Evolutionary conservation across 2,113 vertebrate genomes (phyloP).

Genomic region (Syrmaticus mikado): DNA sequence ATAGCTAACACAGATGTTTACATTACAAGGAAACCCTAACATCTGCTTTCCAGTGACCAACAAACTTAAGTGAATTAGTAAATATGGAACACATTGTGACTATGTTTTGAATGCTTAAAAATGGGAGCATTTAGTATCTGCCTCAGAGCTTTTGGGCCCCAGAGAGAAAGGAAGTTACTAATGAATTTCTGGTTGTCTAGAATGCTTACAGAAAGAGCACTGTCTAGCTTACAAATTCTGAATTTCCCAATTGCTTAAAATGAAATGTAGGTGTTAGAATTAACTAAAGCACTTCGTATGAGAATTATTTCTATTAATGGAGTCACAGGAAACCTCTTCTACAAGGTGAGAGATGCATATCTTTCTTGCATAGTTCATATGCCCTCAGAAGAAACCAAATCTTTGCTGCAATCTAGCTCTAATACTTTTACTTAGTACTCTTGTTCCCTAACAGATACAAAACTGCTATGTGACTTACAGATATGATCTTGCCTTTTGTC

Average conservation of each 20-base stretch:
- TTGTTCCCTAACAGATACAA: conserved; percentile 13
- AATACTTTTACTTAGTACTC: not conserved
- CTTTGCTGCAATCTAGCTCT: not conserved
- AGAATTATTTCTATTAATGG: not conserved
- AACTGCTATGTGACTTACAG: conserved; percentile 36
- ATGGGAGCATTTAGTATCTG: conserved; percentile 12
- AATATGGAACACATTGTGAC: conserved; percentile 26
- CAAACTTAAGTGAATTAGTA: conserved; percentile 8
- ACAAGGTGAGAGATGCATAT: not conserved
- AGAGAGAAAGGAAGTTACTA: not conserved
- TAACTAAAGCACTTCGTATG: not conserved
- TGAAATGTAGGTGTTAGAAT: not conserved
- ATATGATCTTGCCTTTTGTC: conserved; percentile 47
- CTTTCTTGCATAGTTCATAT: not conserved
- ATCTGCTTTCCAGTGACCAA: conserved; percentile 36
- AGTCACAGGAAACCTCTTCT: not conserved
- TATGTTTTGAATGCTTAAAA: not conserved
- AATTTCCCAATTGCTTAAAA: not conserved
- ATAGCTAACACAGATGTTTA: conserved; percentile 16
- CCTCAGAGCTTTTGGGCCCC: not conserved
- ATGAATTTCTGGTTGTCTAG: conserved; percentile 2
- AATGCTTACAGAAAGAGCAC: not conserved
- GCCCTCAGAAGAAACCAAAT: not conserved
- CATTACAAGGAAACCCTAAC: not conserved
- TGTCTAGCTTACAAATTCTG: not conserved